Evolutionary conservation across 2,113 vertebrate species (phyloP).

Genomic region (Cromileptes altivelis): DNA sequence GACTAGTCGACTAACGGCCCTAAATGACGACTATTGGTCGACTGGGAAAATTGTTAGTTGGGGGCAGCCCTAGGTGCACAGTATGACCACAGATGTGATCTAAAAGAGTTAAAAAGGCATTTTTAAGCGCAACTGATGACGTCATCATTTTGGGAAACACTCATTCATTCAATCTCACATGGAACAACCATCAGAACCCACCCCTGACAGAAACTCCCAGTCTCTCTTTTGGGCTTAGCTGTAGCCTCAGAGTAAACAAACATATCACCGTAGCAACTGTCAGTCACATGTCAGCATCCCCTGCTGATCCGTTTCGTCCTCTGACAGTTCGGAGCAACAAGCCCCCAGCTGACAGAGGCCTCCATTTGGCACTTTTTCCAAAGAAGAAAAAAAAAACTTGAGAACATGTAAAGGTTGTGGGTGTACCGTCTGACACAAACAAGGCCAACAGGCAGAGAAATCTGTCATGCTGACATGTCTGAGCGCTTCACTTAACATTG

Average conservation of each 20-base stretch:
- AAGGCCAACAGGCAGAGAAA: conserved; percentile 60
- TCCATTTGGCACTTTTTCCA: conserved; percentile 19
- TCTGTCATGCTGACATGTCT: conserved; percentile 56
- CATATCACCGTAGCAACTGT: conserved; percentile 26
- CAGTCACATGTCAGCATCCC: conserved; percentile 23
- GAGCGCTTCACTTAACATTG: conserved; percentile 62
- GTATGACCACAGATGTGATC: no score
- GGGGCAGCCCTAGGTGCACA: no score
- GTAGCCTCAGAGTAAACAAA: conserved; percentile 39
- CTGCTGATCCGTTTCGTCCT: conserved; percentile 34
- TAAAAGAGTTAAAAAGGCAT: no score
- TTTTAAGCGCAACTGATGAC: background rate
- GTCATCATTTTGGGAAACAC: background rate
- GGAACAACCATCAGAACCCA: background rate
- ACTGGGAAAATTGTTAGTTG: no score
- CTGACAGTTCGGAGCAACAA: conserved; percentile 39
- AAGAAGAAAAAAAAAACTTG: conserved; percentile 20
- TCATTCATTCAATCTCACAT: background rate
- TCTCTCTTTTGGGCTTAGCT: background rate
- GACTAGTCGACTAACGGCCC: no score
- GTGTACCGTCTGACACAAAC: conserved; percentile 53
- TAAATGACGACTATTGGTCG: no score
- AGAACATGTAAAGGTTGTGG: conserved; percentile 41
- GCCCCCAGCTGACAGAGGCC: conserved; percentile 32
- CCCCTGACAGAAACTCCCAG: background rate